Conservation (phyloP, 1,140 invertebrate genomes). For the Parapsyche elsis region DNA sequence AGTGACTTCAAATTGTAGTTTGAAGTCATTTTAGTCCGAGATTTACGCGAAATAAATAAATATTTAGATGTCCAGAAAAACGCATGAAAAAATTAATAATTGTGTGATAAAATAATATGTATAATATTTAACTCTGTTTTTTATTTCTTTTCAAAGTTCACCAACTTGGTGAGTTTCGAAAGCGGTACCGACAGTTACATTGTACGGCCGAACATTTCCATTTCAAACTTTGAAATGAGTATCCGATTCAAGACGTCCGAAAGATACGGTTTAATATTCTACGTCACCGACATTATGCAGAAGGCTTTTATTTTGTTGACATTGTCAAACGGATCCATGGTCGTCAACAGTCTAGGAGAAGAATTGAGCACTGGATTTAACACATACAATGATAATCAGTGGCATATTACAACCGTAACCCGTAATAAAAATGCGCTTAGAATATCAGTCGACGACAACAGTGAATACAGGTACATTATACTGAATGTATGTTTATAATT, state of each 20-base stretch:
- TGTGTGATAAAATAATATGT: too few relatives aligned
- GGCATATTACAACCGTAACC: conserved; percentile 92
- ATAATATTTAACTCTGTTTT: background rate
- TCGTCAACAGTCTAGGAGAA: conserved; percentile 74
- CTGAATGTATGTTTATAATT: too few relatives aligned
- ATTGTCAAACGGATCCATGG: conserved; percentile 75
- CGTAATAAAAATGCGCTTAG: conserved; percentile 73
- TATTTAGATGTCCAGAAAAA: too few relatives aligned
- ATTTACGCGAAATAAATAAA: too few relatives aligned
- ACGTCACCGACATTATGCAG: conserved; percentile 73
- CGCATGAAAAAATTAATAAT: too few relatives aligned
- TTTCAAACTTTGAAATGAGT: conserved; percentile 77
- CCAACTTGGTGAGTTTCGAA: conserved; percentile 68
- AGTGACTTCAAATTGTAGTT: too few relatives aligned
- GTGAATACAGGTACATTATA: conserved; percentile 67
- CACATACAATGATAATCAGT: conserved; percentile 87
- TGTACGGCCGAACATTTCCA: conserved; percentile 62
- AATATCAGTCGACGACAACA: conserved; percentile 87
- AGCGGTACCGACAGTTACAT: conserved; percentile 66
- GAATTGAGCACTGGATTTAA: conserved; percentile 70
- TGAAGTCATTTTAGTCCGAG: too few relatives aligned
- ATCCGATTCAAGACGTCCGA: conserved; percentile 90
- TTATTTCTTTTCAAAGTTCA: conserved; percentile 61
- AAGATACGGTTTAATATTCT: conserved; percentile 82
- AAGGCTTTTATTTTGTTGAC: conserved; percentile 76